Evolutionary conservation across 2,888 invertebrate genomes (phyloP).

Genomic region (Thelaira solivaga): DNA sequence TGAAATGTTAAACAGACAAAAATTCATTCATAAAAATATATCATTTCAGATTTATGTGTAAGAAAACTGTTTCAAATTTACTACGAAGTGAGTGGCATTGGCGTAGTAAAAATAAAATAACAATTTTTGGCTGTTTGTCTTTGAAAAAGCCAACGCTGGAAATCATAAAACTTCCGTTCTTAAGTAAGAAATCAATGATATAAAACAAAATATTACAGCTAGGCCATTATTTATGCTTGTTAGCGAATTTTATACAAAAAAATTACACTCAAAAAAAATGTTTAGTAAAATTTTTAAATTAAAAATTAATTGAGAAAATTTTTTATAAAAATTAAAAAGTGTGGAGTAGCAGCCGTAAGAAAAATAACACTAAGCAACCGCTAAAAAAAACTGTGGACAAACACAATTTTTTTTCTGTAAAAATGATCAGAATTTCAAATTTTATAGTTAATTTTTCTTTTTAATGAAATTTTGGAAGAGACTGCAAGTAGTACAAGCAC

Average conservation of each 20-base stretch:
- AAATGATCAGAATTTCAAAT: too few species aligned
- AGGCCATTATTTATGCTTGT: conserved; percentile 2
- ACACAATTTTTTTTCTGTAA: too few species aligned
- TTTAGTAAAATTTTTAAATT: background rate
- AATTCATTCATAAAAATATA: conserved; percentile 56
- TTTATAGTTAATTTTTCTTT: too few species aligned
- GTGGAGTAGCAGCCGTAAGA: too few species aligned
- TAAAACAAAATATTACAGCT: background rate
- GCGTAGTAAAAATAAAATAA: background rate
- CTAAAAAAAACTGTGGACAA: too few species aligned
- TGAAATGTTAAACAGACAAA: conserved; percentile 4
- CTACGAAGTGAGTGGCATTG: conserved; percentile 6
- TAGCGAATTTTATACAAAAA: conserved; percentile 4
- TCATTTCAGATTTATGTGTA: conserved; percentile 9
- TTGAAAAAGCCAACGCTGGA: conserved; percentile 56
- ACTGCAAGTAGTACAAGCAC: too few species aligned
- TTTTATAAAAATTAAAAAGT: too few species aligned
- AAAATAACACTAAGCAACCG: too few species aligned
- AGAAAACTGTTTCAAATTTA: conserved; percentile 29
- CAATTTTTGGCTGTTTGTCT: conserved; percentile 14
- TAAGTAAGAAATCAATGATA: conserved; percentile 49
- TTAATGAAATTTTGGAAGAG: too few species aligned
- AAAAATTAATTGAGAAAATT: background rate
- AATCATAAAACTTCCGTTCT: conserved; percentile 61
- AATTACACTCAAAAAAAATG: conserved; percentile 14